These are phyloP conservation scores for Poeciliopsis turneri DNA, from an alignment of 2,797 vertebrate genomes.

Conservation along the genomic window DNA sequence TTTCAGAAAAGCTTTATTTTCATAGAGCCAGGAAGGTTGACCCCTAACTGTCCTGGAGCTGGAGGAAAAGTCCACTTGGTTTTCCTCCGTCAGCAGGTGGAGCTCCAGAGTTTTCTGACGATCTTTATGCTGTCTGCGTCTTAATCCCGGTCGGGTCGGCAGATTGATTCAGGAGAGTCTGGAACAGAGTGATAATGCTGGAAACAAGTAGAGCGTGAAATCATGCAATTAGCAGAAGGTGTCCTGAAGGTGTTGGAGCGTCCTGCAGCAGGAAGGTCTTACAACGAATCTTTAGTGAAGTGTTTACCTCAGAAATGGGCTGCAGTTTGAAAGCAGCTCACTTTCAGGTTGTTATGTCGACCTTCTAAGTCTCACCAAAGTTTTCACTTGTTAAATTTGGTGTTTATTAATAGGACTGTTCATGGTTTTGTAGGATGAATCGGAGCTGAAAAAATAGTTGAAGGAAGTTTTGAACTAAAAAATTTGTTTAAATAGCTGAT, in stretches of 20 bases:
- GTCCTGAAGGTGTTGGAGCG: constrained; percentile 10
- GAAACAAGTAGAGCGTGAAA: constrained; percentile 35
- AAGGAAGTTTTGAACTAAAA: not conserved
- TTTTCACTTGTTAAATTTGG: not conserved
- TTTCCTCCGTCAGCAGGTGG: not conserved
- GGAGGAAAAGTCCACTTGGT: not conserved
- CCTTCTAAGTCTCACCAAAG: not conserved
- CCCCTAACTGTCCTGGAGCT: not conserved
- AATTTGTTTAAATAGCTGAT: not conserved
- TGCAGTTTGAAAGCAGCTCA: not conserved
- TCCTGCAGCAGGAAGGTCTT: constrained; percentile 21
- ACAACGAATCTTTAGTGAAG: constrained; percentile 11
- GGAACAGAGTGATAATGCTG: constrained; percentile 25
- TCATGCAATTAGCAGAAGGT: constrained; percentile 15
- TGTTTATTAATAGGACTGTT: not conserved
- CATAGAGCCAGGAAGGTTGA: not conserved
- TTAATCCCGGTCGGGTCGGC: constrained; percentile 1
- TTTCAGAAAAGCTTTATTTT: not conserved
- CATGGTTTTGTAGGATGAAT: not conserved
- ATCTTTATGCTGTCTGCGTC: not conserved
- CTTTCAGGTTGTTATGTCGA: not conserved
- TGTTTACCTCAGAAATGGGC: not conserved
- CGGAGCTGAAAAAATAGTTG: not conserved
- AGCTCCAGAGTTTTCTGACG: not conserved
- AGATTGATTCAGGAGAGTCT: constrained; percentile 28